Percentiles rank a stretch among this genome's conserved stretches.
Conservation (phyloP, 2,888 invertebrate genomes). For the Drosophila longiperda region DNA sequence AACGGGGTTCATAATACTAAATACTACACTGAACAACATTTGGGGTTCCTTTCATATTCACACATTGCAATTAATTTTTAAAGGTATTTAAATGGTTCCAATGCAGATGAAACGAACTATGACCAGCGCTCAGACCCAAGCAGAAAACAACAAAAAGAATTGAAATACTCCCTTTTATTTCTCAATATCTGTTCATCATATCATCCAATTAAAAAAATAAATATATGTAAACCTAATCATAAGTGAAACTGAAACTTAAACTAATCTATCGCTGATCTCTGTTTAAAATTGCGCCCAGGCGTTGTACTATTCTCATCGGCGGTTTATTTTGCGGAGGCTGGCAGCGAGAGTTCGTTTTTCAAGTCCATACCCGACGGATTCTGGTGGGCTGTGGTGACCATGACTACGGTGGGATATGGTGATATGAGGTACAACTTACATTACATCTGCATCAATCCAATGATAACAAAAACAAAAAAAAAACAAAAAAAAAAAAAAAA, state of each 20-base stretch:
- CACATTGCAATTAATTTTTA: constrained; percentile 1
- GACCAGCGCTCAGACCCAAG: constrained; percentile 64
- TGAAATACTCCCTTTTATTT: constrained; percentile 8
- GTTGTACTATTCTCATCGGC: constrained; percentile 99
- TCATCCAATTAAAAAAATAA: background rate
- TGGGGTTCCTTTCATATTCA: constrained; percentile 5
- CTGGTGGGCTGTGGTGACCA: constrained; percentile 99
- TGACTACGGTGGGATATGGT: constrained; percentile 99
- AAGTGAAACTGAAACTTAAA: constrained; percentile 29
- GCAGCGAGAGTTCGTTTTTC: constrained; percentile 99
- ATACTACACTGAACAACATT: constrained; percentile 25
- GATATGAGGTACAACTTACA: constrained; percentile 93
- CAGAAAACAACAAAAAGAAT: constrained; percentile 59
- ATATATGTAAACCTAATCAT: constrained; percentile 1
- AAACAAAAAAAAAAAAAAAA: constrained; percentile 18
- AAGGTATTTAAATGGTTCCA: constrained; percentile 13
- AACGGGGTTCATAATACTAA: constrained; percentile 8
- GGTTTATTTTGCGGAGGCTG: constrained; percentile 99
- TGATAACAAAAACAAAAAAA: constrained; percentile 22
- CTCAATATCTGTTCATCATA: constrained; percentile 3
- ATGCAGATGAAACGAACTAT: constrained; percentile 20
- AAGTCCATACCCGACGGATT: constrained; percentile 99
- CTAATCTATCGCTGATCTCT: constrained; percentile 58
- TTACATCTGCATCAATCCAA: constrained; percentile 50
- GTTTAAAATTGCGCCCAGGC: constrained; percentile 87